Base-by-base conservation (phyloP, 2,113 vertebrate species). In the Brachypodius melanocephalos region DNA sequence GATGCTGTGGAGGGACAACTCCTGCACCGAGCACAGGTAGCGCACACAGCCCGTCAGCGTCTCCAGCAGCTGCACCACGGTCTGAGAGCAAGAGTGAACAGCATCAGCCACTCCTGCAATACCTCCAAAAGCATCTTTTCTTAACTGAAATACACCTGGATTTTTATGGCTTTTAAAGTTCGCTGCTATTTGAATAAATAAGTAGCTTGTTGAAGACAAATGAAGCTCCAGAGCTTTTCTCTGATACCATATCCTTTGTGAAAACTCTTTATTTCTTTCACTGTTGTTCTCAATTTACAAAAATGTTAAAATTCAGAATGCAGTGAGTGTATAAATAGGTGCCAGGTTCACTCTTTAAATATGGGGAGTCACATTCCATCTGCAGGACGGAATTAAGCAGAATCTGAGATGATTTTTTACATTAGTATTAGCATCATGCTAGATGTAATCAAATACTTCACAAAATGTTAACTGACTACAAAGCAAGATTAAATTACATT, bases 51-150 rank as follows among this genome's bases (percentile, higher is more conserved):
- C 65, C 0, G 97, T 98, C 77, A 99, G 94, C 25, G 96, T 74
- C 94, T 98, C 98, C 85, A 99, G 67, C 34, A 98, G 95, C 65
- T 99, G 98, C 74, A 98, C 97, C 98, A 98, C 91, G 43, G 96
- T 94, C 99, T 99, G 89, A 18, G 90, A 77, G 61, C 9, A 65
- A 89, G 13, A 85, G 87, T 7, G 57, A 76, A 84, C 24, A 72
- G 24, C 14, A 79, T 21, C 52, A 26, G 9, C 9, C 43, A 32
- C 40, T 40, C 36, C 80, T 55, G 38, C 17, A 74, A 4, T 4
- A 16, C 76, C 55, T 81, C 36, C 71, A 72, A 49, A 87, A 73
- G 65, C 36, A 59, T 2, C 54, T 62, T 48, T 49, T 14, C 42
- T 43, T 9, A 45, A 49, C 31, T 89, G 69, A 73, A 74, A 14